These are phyloP conservation scores for Piprites chloris DNA, from an alignment of 2,113 vertebrate species.

Conservation along the genomic window DNA sequence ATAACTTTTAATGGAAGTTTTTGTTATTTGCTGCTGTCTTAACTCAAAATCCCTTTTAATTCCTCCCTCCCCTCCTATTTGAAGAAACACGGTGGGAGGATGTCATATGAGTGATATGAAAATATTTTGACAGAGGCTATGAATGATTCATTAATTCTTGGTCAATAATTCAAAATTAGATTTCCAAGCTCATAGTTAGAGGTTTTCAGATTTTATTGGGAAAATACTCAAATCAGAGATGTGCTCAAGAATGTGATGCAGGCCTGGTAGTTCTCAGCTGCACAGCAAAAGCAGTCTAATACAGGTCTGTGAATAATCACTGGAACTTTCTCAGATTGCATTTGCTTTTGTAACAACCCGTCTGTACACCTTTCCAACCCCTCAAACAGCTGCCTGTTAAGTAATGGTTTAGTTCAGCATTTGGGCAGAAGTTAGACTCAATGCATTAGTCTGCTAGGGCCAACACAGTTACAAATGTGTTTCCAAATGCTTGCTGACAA, in stretches of 20 bases:
- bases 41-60: not conserved
- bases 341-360: not conserved
- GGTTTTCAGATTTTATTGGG: not conserved
- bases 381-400: not conserved
- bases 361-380: not conserved
- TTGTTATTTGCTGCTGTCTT: not conserved
- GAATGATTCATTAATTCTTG: not conserved
- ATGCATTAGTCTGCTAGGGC: not conserved
- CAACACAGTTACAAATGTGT: not conserved
- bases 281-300: not conserved
- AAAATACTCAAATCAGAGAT: not conserved
- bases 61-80: not conserved
- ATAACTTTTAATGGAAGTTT: not conserved
- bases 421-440: not conserved
- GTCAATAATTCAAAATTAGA: not conserved
- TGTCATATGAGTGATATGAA: not conserved
- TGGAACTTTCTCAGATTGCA: not conserved
- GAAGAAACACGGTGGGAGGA: not conserved
- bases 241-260: not conserved
- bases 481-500: slow-evolving; percentile 40
- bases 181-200: not conserved
- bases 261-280: not conserved
- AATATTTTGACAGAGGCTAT: not conserved
- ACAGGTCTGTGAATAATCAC: not conserved
- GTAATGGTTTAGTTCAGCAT: not conserved